Evolutionary conservation across 2,888 invertebrate species (phyloP).

Genomic region (Julus scanicus): DNA sequence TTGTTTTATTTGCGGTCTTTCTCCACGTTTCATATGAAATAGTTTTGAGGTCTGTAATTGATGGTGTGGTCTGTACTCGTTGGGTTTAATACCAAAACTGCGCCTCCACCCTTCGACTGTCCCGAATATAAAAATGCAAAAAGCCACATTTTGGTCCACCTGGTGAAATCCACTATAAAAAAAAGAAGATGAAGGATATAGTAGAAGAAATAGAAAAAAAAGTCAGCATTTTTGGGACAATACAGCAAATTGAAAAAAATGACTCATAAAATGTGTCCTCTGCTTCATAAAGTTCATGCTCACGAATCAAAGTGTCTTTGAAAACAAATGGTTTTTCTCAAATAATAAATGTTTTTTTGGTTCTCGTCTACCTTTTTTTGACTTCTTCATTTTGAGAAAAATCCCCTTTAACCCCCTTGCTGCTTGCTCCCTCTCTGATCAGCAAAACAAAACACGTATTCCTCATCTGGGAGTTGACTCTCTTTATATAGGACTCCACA

Average conservation of each 20-base stretch:
- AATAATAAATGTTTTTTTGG: neutral
- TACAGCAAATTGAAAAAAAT: neutral
- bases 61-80: neutral
- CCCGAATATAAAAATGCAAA: neutral
- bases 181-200: too few relatives aligned
- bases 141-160: neutral
- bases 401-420: neutral
- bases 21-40: neutral
- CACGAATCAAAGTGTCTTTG: neutral
- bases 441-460: neutral
- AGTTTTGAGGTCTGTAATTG: neutral
- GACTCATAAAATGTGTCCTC: neutral
- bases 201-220: too few relatives aligned
- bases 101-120: conserved; percentile 23
- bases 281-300: too few relatives aligned
- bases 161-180: neutral
- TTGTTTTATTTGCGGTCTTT: neutral
- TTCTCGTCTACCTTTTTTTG: neutral
- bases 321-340: neutral
- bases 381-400: neutral
- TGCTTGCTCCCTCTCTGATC: neutral
- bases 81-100: neutral
- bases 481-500: neutral
- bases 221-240: neutral
- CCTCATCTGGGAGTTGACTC: neutral